phyloP scores from a whole-genome alignment of 1,140 invertebrate genomes.

The Vanessa tameamea region DNA sequence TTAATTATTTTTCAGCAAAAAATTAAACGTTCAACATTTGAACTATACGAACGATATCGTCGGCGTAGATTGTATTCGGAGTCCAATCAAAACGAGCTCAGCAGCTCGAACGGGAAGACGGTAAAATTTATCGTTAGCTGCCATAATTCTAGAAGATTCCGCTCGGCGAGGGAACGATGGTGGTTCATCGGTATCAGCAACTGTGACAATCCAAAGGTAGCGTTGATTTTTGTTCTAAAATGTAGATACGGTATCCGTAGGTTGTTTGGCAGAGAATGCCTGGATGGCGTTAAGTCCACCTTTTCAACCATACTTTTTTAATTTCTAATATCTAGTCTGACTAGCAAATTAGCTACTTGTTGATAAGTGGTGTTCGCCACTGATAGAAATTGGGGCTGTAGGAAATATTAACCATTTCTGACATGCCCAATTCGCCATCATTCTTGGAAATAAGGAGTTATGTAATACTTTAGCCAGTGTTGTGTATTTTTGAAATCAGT shows the following conservation, averaged over 20 bases:
- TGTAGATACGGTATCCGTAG: not conserved
- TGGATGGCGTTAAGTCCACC: no score
- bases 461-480: no score
- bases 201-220: slow-evolving; percentile 84
- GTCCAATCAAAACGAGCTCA: slow-evolving; percentile 39
- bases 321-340: no score
- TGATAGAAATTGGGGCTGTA: no score
- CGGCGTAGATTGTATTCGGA: slow-evolving; percentile 59
- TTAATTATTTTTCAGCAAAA: slow-evolving; percentile 52
- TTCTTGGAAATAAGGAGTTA: no score
- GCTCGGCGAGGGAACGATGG: slow-evolving; percentile 86
- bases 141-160: slow-evolving; percentile 83
- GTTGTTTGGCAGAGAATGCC: no score
- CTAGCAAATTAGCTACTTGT: no score
- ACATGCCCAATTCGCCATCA: no score
- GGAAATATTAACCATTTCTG: no score
- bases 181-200: slow-evolving; percentile 90
- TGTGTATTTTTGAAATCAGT: no score
- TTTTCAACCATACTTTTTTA: no score
- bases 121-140: slow-evolving; percentile 77
- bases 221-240: not conserved
- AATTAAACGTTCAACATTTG: slow-evolving; percentile 67
- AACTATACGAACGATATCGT: slow-evolving; percentile 53
- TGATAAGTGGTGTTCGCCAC: no score
- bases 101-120: slow-evolving; percentile 42